Conservation (phyloP, 2,113 vertebrate genomes). For the Vulpes vulpes region DNA sequence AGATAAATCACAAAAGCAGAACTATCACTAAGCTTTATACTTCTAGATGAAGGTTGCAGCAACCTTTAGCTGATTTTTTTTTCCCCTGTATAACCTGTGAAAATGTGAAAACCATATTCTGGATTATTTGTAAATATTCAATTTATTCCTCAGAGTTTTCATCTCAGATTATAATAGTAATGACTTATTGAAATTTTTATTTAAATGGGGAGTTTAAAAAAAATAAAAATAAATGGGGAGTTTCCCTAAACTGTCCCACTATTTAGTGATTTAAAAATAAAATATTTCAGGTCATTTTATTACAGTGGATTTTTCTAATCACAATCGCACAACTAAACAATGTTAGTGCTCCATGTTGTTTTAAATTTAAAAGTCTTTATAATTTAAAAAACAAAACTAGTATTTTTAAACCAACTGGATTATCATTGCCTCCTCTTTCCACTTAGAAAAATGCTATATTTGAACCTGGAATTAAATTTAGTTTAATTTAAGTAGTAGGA, state of each 20-base stretch:
- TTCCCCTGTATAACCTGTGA: background rate
- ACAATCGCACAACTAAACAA: background rate
- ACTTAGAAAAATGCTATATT: background rate
- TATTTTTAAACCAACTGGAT: background rate
- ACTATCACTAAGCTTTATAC: constrained; percentile 5
- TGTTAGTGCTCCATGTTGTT: constrained; percentile 31
- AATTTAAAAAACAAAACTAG: background rate
- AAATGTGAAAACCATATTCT: constrained; percentile 51
- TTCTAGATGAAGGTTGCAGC: constrained; percentile 24
- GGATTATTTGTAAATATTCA: constrained; percentile 31
- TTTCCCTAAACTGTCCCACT: background rate
- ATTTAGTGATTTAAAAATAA: background rate
- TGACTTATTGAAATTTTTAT: background rate
- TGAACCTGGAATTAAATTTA: background rate
- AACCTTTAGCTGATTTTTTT: constrained; percentile 58
- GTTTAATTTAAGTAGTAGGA: constrained; percentile 74
- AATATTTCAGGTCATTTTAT: background rate
- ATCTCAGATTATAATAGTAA: constrained; percentile 45
- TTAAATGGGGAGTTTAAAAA: background rate
- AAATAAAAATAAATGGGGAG: background rate
- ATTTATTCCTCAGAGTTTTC: constrained; percentile 12
- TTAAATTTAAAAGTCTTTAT: background rate
- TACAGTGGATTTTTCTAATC: constrained; percentile 20
- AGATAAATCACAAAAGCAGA: constrained; percentile 74
- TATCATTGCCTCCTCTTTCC: background rate